Evolutionary conservation across 64 coral and sea anemone genomes (phyloP), one percentile per base, ranked within the genome.

Genomic region (Porites lutea): DNA sequence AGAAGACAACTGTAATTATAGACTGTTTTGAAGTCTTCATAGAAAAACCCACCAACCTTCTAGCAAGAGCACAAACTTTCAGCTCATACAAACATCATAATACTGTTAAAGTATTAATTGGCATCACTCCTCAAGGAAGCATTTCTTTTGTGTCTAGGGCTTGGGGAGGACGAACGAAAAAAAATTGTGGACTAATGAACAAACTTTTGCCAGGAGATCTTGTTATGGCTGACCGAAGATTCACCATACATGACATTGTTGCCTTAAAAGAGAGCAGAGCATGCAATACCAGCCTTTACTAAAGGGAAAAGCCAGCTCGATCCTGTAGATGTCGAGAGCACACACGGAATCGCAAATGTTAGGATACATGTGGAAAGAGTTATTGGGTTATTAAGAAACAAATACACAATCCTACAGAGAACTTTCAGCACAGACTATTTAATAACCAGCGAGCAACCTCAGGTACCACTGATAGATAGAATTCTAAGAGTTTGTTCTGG

Each of bases 1-100:
- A 88, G 21, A 88, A 65, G 18, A 77, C 72, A 48, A 88, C 87
- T 5, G 87, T 88, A 48, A 77, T 88, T 77, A 88, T 88, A 48
- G 87, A 88, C 43, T 88, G 86, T 88, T 88, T 88, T 48, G 86
- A 88, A n/a, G 71, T 88, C 7, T 88, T 88, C 19, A 88, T 88
- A 13, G 86, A 88, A 16, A 22, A 57, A 18, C 86, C 86, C 23
- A 76, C 86, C 51, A 88, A 88, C 71, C 65, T 87, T 52, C 67
- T 62, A 27, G 86, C 86, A 88, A 60, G 86, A 62, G 86, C 86
- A 23, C 86, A 88, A 72, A 88, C 86, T 45, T 88, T 63, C 59
- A 44, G n/a, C 37, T 88, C 86, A 70, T 88, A 88, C 55, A 88
- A 88, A 62, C 53, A 63, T 52, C 86, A 88, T 50, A 88, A 88